A percentile compares a stretch with the other conserved stretches of the same genome.
These are phyloP conservation scores for Spodoptera litura DNA, from an alignment of 1,140 invertebrate genomes.

Conservation along the genomic window DNA sequence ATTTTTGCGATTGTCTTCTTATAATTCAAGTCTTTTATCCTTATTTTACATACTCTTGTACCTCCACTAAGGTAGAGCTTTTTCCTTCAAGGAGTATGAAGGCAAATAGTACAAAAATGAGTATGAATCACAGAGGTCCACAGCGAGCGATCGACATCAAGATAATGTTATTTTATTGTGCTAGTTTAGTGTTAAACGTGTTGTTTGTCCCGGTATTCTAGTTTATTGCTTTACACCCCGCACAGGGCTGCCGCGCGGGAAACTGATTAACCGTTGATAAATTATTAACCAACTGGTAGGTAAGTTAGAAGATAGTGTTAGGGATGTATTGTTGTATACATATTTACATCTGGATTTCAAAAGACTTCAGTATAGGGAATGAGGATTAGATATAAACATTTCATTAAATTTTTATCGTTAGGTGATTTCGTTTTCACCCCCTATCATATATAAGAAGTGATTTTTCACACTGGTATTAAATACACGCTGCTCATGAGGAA, in stretches of 20 bases:
- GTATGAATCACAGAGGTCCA: slow-evolving; percentile 8
- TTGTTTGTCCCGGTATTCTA: slow-evolving; percentile 15
- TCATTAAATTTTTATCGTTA: no score
- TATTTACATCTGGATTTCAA: no score
- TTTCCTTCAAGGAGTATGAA: neutral
- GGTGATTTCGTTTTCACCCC: no score
- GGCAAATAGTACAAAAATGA: slow-evolving; percentile 6
- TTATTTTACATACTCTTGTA: neutral
- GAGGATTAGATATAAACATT: no score
- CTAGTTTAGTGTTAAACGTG: slow-evolving; percentile 40
- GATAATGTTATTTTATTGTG: slow-evolving; percentile 42
- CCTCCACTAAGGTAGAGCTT: neutral
- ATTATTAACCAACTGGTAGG: no score
- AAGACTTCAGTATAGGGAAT: no score
- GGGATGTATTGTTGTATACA: no score
- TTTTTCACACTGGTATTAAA: no score
- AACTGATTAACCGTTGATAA: neutral
- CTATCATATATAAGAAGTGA: no score
- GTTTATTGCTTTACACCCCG: slow-evolving; percentile 12
- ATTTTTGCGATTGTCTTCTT: neutral
- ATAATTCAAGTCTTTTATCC: neutral
- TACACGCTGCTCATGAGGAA: no score
- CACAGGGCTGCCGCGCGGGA: slow-evolving; percentile 10
- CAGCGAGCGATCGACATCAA: slow-evolving; percentile 10
- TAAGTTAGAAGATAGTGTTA: no score